Percentiles rank a stretch among this genome's conserved stretches.
These are phyloP conservation scores for Sternotherus odoratus DNA, from an alignment of 2,797 vertebrate genomes.

Conservation along the genomic window DNA sequence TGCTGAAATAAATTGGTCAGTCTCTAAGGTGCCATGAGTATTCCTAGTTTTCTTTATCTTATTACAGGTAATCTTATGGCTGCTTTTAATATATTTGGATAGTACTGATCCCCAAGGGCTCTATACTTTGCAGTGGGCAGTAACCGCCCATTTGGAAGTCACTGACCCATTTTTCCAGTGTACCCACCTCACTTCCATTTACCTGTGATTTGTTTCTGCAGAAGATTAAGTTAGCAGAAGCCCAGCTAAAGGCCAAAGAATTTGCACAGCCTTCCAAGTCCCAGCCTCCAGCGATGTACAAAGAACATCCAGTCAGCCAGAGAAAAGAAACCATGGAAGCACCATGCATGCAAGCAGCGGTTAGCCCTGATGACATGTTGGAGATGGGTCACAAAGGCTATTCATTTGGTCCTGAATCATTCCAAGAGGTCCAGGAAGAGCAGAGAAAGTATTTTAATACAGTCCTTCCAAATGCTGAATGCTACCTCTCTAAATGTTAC, in stretches of 20 bases:
- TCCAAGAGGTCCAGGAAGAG: background rate
- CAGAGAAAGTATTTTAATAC: background rate
- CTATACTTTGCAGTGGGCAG: background rate
- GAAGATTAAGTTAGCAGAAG: slow-evolving; percentile 23
- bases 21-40: no score
- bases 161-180: background rate
- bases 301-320: rapidly evolving
- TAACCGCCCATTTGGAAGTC: rapidly evolving
- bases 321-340: background rate
- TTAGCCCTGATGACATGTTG: rapidly evolving
- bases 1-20: no score
- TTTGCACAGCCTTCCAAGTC: background rate
- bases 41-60: no score
- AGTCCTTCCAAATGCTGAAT: background rate
- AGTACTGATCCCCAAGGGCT: background rate
- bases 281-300: rapidly evolving
- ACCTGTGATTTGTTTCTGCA: background rate
- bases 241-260: slow-evolving; percentile 48
- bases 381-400: background rate
- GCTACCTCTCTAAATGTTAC: background rate
- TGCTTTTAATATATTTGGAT: rapidly evolving
- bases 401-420: background rate
- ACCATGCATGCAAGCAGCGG: background rate
- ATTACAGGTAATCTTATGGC: background rate
- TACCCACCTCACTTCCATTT: rapidly evolving